Conservation (phyloP, 2,113 vertebrate genomes). For the Ictalurus furcatus region DNA sequence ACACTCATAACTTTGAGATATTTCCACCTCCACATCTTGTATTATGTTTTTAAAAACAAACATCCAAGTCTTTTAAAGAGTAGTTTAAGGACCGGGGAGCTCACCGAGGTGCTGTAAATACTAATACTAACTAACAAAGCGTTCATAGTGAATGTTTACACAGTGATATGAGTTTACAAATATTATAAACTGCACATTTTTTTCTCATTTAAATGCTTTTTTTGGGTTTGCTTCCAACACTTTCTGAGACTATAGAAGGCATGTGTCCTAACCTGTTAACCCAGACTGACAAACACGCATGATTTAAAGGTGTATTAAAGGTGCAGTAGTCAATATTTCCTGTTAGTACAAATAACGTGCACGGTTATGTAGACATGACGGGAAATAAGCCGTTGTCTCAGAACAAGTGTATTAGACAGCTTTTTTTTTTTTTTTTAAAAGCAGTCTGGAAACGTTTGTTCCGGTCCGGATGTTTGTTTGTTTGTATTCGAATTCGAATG, state of each 20-base stretch:
- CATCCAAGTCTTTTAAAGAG: not conserved
- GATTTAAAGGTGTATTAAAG: not conserved
- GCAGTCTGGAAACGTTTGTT: not conserved
- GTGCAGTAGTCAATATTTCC: not conserved
- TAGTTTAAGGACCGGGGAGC: not conserved
- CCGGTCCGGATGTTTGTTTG: not conserved
- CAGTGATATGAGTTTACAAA: not conserved
- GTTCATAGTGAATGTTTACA: not conserved
- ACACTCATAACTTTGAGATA: not conserved
- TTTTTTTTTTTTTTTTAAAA: not conserved
- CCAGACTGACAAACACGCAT: not conserved
- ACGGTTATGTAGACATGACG: not conserved
- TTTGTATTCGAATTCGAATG: not conserved
- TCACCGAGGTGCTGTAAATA: not conserved
- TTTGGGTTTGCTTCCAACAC: not conserved
- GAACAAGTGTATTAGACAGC: not conserved
- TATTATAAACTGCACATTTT: not conserved
- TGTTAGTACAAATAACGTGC: not conserved
- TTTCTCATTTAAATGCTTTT: not conserved
- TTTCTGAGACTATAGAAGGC: not conserved
- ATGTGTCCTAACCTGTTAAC: conserved; percentile 40
- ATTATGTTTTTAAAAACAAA: not conserved
- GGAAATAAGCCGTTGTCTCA: not conserved
- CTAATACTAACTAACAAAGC: not conserved
- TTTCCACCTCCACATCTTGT: not conserved